phyloP scores from a whole-genome alignment of 2,113 vertebrate species.

The Zosterops pallidus region DNA sequence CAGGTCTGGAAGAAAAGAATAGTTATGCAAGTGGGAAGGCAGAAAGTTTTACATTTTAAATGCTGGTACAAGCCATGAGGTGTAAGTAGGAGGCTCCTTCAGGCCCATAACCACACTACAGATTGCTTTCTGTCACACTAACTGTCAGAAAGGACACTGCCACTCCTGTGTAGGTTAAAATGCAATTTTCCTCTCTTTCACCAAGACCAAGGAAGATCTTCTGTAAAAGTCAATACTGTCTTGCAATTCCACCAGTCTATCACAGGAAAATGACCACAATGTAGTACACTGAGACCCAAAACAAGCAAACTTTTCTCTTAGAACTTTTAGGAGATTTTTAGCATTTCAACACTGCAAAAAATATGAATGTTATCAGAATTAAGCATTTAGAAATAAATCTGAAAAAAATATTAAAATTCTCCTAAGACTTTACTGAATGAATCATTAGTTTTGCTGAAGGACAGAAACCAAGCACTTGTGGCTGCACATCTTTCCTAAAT shows the following conservation, averaged over 20 bases:
- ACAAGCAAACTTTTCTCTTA: background rate
- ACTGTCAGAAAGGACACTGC: background rate
- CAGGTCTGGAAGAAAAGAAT: constrained; percentile 10
- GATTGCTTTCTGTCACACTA: background rate
- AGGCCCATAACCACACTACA: background rate
- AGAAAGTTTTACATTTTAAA: background rate
- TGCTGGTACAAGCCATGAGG: background rate
- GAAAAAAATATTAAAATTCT: background rate
- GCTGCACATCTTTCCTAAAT: background rate
- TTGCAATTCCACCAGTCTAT: background rate
- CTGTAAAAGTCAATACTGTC: background rate
- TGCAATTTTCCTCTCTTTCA: background rate
- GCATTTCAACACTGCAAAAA: background rate
- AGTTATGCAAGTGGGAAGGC: background rate
- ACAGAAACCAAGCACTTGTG: background rate
- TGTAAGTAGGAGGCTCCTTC: background rate
- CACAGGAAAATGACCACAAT: background rate
- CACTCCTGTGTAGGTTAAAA: background rate
- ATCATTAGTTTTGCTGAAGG: background rate
- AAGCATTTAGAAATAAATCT: background rate
- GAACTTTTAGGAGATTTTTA: background rate
- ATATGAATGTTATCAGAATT: background rate
- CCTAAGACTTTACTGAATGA: background rate
- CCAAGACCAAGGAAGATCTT: background rate
- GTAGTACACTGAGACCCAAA: background rate